Evolutionary conservation across 35 echinoderm and acorn worm species (phyloP), one percentile per base, ranked within the genome.

Genomic region (Apostichopus californicus): DNA sequence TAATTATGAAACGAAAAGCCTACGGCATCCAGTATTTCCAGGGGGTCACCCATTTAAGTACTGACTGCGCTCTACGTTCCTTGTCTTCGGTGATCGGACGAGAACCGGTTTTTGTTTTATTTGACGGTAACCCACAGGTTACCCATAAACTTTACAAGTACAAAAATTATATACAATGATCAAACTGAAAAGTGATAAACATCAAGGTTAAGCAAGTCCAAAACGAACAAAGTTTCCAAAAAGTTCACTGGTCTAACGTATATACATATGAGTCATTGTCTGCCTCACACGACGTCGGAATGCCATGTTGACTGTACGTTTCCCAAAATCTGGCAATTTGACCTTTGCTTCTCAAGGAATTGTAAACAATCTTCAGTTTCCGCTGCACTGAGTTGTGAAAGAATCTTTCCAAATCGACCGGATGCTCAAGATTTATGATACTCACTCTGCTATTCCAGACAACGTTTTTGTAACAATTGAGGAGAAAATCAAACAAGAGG

Each of bases 401-500:
- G 20, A 81, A 26, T 6, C 6, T 28, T 11, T 53, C 78, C 1
- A 81, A 8, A 81, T 81, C 26, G 26, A 81, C 26, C 0, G 20
- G 20, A 13, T 52, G 78, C 8, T 81, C 26, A 53, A 28, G 21
- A 53, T 81, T 81, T 24, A 53, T 6, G 8, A 53, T 7, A 81
- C 5, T 9, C 5, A 81, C 26, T n/a, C 78, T 28, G 78, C 78
- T 81, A 46, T n/a, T 54, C 78, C 78, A 81, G 11, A 81, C 78
- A 9, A 9, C 15, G 8, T 28, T 46, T 11, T 81, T 81, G 8
- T 53, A 81, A 7, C 78, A 81, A 53, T 81, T 81, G 7, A 81
- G 26, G 9, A 81, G 78, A 11, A 81, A 81, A 81, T 81, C 78
- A 54, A 28, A 24, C n/a, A 78, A 17, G 4, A 78, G 77, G 77